Base-by-base conservation (phyloP, 2,888 invertebrate species). In the Tipula unca region DNA sequence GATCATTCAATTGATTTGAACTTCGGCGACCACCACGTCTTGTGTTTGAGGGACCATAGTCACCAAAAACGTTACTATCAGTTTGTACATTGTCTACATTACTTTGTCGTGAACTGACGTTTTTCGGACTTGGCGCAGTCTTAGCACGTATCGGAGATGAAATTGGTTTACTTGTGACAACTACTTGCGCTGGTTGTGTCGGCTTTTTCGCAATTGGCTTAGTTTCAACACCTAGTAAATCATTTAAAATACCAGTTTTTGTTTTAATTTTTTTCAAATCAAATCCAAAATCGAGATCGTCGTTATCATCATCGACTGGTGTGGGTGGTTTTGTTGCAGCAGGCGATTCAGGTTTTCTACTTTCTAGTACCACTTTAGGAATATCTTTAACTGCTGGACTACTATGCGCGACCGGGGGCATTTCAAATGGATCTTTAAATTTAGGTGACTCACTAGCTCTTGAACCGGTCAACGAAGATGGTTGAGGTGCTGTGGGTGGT, bases 201-300 rank as follows among this genome's bases (percentile, higher is more conserved):
- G 86, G 13, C 13, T 69, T 85, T 85, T 89, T 90, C 3, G 86
- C 86, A 13, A 87, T 86, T n/a, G 83, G n/a, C 13, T 83, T 83
- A n/a, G n/a, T 32, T 35, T 83, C 84, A 2, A 88, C 86, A 2
- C 87, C 88, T 0, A 90, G 86, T 14, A 90, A 88, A 84, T 91
- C 91, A 86, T 91, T 91, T 1, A 91, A 88, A n/a, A 91, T 88
- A 87, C 89, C 90, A 13, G 88, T 86, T 86, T 90, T 89, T 0
- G 87, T 87, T 86, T 90, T 91, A 0, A 91, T 91, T 17, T 89
- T 89, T 86, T 89, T 91, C 0, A 91, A 91, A 88, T 91, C 91
- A 84, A 91, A 91, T 0, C 91, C 91, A 82, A 91, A 87, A 85
- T 91, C 91, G 32, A 90, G 88, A 6, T 90, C 88, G 25, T 89